A percentile compares a stretch with the other conserved stretches of the same genome.
These are phyloP conservation scores for Pseudolaguvia tuberculata DNA, from an alignment of 2,113 vertebrate species.

Conservation along the genomic window DNA sequence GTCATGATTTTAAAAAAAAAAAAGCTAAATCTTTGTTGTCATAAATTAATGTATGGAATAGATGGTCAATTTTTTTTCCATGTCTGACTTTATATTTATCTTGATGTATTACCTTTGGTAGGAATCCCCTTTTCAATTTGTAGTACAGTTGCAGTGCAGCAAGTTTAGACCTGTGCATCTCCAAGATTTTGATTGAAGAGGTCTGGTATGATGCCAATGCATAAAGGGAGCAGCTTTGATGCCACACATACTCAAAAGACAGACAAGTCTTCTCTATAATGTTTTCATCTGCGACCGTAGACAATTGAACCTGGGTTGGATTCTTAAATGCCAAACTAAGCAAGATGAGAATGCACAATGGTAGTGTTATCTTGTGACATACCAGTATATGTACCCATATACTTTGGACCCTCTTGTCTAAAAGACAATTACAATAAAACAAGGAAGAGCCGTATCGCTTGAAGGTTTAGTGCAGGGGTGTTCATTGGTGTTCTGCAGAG, in stretches of 20 bases:
- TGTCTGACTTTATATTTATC: background rate
- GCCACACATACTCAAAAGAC: slow-evolving; percentile 17
- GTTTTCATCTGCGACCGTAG: background rate
- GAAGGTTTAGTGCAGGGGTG: too few species aligned
- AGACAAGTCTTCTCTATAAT: background rate
- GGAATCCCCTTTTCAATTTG: background rate
- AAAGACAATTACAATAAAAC: background rate
- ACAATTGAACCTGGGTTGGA: background rate
- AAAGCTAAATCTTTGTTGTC: background rate
- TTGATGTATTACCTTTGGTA: background rate
- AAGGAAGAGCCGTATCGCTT: background rate
- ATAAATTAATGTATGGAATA: background rate
- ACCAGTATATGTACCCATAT: too few species aligned
- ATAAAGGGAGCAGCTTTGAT: slow-evolving; percentile 15
- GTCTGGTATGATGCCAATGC: background rate
- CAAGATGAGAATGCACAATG: background rate
- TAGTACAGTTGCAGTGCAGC: background rate
- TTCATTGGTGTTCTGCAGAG: too few species aligned
- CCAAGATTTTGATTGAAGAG: background rate
- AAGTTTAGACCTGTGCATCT: background rate
- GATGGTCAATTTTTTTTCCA: background rate
- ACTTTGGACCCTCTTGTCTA: background rate
- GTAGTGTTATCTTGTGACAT: background rate
- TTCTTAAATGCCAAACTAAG: slow-evolving; percentile 1
- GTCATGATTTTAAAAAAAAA: slow-evolving; percentile 15